Conservation (phyloP, 2,113 vertebrate species). For the Elephas maximus region DNA sequence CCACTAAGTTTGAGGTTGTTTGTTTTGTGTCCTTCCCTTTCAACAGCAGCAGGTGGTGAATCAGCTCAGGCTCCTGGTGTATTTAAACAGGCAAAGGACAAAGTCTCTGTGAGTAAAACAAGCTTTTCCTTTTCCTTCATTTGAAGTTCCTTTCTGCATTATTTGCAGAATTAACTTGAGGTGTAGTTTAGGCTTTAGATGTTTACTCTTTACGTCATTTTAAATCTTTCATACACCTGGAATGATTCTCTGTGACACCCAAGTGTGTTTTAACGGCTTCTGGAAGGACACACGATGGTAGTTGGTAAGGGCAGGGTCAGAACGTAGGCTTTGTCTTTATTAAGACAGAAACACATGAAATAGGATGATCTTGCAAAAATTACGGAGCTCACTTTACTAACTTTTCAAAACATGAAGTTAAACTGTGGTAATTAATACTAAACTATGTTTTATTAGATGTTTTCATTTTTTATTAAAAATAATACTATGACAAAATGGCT, state of each 20-base stretch:
- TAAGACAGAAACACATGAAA: neutral
- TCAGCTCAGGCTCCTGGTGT: conserved; percentile 93
- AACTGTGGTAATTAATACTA: neutral
- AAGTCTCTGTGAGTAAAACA: conserved; percentile 94
- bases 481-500: neutral
- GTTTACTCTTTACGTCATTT: conserved; percentile 32
- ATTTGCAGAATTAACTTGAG: neutral
- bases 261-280: neutral
- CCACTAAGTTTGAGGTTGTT: conserved; percentile 71
- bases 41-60: conserved; percentile 92
- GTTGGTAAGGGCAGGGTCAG: neutral
- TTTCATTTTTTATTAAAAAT: conserved; percentile 31
- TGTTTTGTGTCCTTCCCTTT: conserved; percentile 71
- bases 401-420: conserved; percentile 12
- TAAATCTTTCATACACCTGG: neutral
- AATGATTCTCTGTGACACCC: neutral
- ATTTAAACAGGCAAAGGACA: conserved; percentile 95
- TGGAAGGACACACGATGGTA: neutral
- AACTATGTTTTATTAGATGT: neutral
- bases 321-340: neutral
- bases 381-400: neutral
- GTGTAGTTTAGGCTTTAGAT: neutral
- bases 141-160: conserved; percentile 63
- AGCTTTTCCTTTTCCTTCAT: conserved; percentile 65
- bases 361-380: neutral